Conservation (phyloP, 2,113 vertebrate species). For the Nanorana parkeri region DNA sequence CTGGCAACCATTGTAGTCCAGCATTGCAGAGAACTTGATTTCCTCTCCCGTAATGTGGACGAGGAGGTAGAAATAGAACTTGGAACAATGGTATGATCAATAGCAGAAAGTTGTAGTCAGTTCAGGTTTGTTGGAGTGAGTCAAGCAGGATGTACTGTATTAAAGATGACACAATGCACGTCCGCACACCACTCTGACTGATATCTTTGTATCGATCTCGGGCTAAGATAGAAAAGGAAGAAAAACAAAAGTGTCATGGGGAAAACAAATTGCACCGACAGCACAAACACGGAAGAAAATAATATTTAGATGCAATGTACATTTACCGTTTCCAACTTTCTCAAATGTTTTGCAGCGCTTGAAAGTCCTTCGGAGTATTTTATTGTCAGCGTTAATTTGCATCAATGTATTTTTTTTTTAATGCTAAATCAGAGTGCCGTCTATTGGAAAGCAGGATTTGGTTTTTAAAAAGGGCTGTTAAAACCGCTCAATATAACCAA, state of each 20-base stretch:
- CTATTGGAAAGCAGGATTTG: no score
- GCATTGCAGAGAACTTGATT: neutral
- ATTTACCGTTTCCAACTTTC: neutral
- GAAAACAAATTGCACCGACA: neutral
- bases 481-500: no score
- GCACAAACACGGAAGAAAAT: slow-evolving; percentile 1
- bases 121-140: slow-evolving; percentile 33
- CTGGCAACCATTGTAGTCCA: neutral
- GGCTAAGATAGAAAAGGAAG: slow-evolving; percentile 21
- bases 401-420: no score
- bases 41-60: slow-evolving; percentile 22
- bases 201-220: slow-evolving; percentile 39
- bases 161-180: slow-evolving; percentile 52
- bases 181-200: slow-evolving; percentile 34
- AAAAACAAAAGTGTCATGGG: slow-evolving; percentile 16
- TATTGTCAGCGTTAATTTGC: no score
- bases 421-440: no score
- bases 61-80: slow-evolving; percentile 19
- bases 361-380: no score
- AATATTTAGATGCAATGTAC: slow-evolving; percentile 8
- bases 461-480: no score
- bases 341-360: neutral
- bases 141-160: slow-evolving; percentile 49
- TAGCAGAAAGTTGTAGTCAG: slow-evolving; percentile 17
- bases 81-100: slow-evolving; percentile 42